Conservation (phyloP, 2,797 vertebrate species). For the Meda fulgida region DNA sequence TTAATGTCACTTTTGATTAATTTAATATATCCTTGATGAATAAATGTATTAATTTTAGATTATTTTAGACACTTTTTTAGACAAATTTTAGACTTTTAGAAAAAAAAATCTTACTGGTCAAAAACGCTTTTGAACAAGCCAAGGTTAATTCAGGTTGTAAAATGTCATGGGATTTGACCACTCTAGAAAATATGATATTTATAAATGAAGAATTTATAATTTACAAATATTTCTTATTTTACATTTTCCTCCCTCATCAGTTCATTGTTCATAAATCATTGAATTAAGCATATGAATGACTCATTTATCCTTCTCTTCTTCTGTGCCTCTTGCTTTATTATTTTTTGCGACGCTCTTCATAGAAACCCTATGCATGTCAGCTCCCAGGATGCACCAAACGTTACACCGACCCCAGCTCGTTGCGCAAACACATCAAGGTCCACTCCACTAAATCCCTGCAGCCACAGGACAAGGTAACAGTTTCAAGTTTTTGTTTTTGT, state of each 20-base stretch:
- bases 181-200: neutral
- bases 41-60: neutral
- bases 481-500: conserved; percentile 4
- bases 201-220: neutral
- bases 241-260: neutral
- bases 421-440: conserved; percentile 89
- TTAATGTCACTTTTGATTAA: neutral
- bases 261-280: neutral
- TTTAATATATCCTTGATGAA: neutral
- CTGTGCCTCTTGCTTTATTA: conserved; percentile 5
- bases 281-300: neutral
- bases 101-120: neutral
- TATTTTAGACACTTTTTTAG: too few species aligned
- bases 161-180: neutral
- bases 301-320: neutral
- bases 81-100: too few species aligned
- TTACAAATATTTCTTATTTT: neutral
- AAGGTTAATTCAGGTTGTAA: conserved; percentile 2
- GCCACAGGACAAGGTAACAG: conserved; percentile 87
- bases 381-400: conserved; percentile 89
- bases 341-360: conserved; percentile 24
- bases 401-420: conserved; percentile 71
- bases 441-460: conserved; percentile 90
- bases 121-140: neutral
- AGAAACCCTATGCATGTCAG: conserved; percentile 97